phyloP scores from a whole-genome alignment of 2,113 vertebrate genomes.

The Stegostoma tigrinum region DNA sequence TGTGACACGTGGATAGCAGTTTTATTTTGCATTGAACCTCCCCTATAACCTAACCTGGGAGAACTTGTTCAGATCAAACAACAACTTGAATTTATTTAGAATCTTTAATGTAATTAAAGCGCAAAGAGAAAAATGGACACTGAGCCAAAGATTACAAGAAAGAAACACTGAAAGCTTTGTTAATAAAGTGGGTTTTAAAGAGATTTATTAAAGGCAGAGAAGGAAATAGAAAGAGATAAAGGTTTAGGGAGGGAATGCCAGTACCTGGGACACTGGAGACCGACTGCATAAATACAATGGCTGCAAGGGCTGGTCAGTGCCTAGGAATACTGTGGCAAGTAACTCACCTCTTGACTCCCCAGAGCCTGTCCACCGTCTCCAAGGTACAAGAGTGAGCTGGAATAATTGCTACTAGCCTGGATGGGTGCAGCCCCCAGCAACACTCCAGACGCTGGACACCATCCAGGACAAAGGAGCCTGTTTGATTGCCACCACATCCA shows the following conservation, averaged over 20 bases:
- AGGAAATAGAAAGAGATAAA: not conserved
- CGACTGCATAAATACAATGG: no score
- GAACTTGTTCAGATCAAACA: not conserved
- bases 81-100: not conserved
- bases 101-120: not conserved
- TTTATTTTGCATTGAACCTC: not conserved
- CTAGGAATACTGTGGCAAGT: no score
- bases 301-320: no score
- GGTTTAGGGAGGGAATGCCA: not conserved
- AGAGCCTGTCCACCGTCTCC: no score
- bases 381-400: no score
- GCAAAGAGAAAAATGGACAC: not conserved
- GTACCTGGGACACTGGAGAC: not conserved
- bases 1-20: not conserved
- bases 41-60: conserved; percentile 3
- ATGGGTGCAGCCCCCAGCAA: no score
- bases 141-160: not conserved
- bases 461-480: no score
- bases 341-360: no score
- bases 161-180: not conserved
- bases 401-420: no score
- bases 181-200: not conserved
- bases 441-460: no score
- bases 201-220: not conserved
- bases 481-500: no score